Evolutionary conservation across 2,888 invertebrate genomes (phyloP).

Genomic region (Eledona agricola): DNA sequence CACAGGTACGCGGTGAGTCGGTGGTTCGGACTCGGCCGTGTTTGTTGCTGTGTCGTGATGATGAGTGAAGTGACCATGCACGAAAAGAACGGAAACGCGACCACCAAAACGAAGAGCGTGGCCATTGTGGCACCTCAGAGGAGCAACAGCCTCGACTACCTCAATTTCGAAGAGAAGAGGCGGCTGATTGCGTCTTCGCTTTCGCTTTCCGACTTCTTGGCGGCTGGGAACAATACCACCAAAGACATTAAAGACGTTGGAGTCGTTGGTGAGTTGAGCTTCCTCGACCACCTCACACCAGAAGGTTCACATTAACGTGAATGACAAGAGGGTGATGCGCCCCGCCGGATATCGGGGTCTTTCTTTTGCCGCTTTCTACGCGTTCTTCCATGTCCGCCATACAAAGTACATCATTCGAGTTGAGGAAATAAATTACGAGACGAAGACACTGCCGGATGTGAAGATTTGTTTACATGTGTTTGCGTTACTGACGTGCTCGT

Average conservation of each 20-base stretch:
- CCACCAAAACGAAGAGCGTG: constrained; percentile 66
- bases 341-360: constrained; percentile 17
- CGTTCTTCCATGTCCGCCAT: too few relatives aligned
- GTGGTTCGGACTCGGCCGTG: constrained; percentile 8
- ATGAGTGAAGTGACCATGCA: constrained; percentile 48
- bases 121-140: constrained; percentile 76
- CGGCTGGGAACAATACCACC: constrained; percentile 52
- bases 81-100: constrained; percentile 48
- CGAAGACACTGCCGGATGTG: constrained; percentile 16
- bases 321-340: constrained; percentile 21
- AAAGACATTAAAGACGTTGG: constrained; percentile 57
- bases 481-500: constrained; percentile 8
- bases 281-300: neutral
- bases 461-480: constrained; percentile 20
- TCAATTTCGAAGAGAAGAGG: constrained; percentile 91
- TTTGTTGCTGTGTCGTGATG: constrained; percentile 11
- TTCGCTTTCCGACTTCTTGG: constrained; percentile 81
- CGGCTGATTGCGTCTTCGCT: constrained; percentile 88
- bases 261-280: constrained; percentile 57
- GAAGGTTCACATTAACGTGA: constrained; percentile 2
- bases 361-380: constrained; percentile 11
- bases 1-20: constrained; percentile 12
- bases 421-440: neutral
- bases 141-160: constrained; percentile 86
- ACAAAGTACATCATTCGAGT: too few relatives aligned